Evolutionary conservation across 2,113 vertebrate genomes (phyloP).

Genomic region (Glareola pratincola): DNA sequence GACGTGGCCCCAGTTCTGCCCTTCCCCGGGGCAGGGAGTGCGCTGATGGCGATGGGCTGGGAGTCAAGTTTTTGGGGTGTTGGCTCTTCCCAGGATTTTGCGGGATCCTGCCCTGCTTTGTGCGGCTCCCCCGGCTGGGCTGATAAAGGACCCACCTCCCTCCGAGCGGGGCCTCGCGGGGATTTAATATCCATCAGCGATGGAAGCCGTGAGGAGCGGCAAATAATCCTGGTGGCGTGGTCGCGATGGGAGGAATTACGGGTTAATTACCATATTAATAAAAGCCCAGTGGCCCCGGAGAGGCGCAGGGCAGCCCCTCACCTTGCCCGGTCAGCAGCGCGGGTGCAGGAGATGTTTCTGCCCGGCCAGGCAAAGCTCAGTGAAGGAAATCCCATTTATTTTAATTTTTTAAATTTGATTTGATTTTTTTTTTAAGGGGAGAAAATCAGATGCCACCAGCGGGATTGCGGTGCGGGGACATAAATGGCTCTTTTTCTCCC

Average conservation of each 20-base stretch:
- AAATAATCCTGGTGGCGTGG: neutral
- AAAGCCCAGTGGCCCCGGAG: neutral
- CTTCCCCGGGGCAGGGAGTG: neutral
- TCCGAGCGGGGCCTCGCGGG: accelerated
- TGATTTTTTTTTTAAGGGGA: neutral
- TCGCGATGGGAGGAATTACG: neutral
- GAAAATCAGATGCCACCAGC: neutral
- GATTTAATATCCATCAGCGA: neutral
- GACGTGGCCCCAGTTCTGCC: accelerated
- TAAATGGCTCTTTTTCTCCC: conserved; percentile 4
- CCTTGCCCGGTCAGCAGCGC: accelerated
- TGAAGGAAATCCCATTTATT: no score
- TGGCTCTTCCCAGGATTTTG: accelerated
- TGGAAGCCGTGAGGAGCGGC: neutral
- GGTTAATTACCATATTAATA: neutral
- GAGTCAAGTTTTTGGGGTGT: accelerated
- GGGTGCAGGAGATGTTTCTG: neutral
- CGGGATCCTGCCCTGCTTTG: neutral
- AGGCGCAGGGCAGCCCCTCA: neutral
- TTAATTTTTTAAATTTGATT: neutral
- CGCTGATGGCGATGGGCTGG: neutral
- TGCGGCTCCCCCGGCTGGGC: neutral
- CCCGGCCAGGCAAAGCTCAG: neutral
- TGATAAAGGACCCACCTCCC: neutral
- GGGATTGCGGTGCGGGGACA: neutral